Conservation (phyloP, 2,113 vertebrate species). For the Pogonocichla stellata region DNA sequence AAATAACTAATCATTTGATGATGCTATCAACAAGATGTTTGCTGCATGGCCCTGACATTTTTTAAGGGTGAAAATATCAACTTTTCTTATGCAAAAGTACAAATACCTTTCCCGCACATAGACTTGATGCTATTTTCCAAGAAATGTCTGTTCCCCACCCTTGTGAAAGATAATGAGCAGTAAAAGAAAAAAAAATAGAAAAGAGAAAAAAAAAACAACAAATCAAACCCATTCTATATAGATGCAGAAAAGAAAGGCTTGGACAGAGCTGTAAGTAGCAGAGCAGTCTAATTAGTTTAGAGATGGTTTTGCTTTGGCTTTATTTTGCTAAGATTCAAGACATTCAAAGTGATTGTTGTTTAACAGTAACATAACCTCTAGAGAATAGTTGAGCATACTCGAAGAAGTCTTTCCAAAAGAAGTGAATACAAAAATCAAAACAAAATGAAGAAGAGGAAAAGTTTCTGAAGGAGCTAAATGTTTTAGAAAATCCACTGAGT, state of each 20-base stretch:
- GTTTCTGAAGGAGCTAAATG: background rate
- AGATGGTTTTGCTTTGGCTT: background rate
- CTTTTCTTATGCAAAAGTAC: background rate
- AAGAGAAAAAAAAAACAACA: no score
- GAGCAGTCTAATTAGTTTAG: background rate
- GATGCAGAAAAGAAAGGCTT: background rate
- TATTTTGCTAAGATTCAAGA: background rate
- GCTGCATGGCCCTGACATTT: background rate
- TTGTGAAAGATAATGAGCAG: background rate
- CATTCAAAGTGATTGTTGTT: background rate
- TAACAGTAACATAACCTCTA: background rate
- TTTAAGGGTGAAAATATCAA: background rate
- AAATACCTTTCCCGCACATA: background rate
- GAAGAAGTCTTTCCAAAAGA: background rate
- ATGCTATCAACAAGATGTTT: background rate
- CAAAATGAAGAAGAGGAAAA: background rate
- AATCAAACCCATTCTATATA: background rate
- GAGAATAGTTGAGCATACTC: background rate
- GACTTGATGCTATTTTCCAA: background rate
- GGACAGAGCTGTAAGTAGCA: background rate
- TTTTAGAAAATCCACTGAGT: slow-evolving; percentile 38
- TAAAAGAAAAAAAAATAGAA: background rate
- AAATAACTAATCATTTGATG: background rate
- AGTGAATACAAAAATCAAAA: background rate
- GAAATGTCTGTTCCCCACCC: background rate